Percentiles rank a stretch among this genome's conserved stretches.
Evolutionary conservation across 2,113 vertebrate species (phyloP).

Genomic region (Odocoileus hemionus): DNA sequence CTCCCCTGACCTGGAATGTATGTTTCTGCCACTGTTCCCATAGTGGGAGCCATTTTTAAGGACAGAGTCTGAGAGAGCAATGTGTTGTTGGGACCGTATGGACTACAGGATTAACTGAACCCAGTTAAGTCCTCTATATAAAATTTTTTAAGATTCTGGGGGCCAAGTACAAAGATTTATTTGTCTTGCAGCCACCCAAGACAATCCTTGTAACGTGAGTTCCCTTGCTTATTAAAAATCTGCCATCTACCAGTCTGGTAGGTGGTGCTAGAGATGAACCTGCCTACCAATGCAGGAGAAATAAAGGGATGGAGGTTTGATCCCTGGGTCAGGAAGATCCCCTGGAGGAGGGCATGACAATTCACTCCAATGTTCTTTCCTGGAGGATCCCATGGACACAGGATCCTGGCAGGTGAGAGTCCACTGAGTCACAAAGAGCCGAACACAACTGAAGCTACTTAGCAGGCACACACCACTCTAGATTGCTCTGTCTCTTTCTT

Average conservation of each 20-base stretch:
- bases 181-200: not conserved
- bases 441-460: not conserved
- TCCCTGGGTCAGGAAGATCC: not conserved
- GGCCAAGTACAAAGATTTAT: not conserved
- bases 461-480: not conserved
- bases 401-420: not conserved
- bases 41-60: not conserved
- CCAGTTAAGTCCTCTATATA: not conserved
- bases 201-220: not conserved
- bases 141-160: not conserved
- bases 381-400: not conserved
- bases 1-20: not conserved
- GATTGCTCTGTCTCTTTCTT: not conserved
- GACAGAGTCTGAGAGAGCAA: not conserved
- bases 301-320: not conserved
- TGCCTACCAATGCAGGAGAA: not conserved
- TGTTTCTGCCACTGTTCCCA: not conserved
- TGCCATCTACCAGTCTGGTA: not conserved
- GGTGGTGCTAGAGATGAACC: not conserved
- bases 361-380: not conserved
- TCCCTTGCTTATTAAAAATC: not conserved
- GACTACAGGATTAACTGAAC: not conserved
- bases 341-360: not conserved
- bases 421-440: not conserved
- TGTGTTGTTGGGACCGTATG: not conserved